phyloP scores from a whole-genome alignment of 1,140 invertebrate genomes.

The Lysiphlebus fabarum region DNA sequence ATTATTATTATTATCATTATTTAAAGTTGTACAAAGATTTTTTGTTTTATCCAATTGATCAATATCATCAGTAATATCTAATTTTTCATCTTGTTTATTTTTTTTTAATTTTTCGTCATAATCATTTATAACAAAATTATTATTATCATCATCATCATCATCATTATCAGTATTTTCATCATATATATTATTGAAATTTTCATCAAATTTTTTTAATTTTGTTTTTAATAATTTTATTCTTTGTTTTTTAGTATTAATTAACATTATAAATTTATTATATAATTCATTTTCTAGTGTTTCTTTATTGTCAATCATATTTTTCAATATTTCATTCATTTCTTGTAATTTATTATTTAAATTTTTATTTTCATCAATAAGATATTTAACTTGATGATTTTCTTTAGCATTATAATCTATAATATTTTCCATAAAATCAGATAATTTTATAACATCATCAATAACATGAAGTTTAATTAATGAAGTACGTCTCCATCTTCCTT shows the following conservation, averaged over 20 bases:
- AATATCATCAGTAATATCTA: too few species aligned
- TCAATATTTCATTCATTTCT: not conserved
- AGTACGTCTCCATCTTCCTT: constrained; percentile 13
- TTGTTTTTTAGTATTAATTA: constrained; percentile 23
- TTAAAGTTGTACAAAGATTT: too few species aligned
- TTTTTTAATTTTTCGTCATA: too few species aligned
- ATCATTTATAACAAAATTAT: not conserved
- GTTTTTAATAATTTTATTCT: constrained; percentile 19
- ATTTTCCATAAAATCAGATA: constrained; percentile 4
- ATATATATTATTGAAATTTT: constrained; percentile 3
- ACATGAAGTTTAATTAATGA: constrained; percentile 7
- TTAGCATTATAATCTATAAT: not conserved
- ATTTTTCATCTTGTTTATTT: too few species aligned
- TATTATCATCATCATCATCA: not conserved
- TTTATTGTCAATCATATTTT: constrained; percentile 5
- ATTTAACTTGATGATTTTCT: not conserved
- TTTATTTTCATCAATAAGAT: constrained; percentile 6
- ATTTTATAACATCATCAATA: not conserved
- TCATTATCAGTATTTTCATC: constrained; percentile 18
- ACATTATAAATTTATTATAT: constrained; percentile 16
- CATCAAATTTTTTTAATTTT: not conserved
- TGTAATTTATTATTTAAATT: not conserved
- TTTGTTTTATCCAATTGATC: too few species aligned
- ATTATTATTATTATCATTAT: constrained; percentile 17
- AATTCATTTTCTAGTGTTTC: constrained; percentile 19